A percentile compares a stretch with the other conserved stretches of the same genome.
These are phyloP conservation scores for Archips crataeganus DNA, from an alignment of 2,888 invertebrate species.

Conservation along the genomic window DNA sequence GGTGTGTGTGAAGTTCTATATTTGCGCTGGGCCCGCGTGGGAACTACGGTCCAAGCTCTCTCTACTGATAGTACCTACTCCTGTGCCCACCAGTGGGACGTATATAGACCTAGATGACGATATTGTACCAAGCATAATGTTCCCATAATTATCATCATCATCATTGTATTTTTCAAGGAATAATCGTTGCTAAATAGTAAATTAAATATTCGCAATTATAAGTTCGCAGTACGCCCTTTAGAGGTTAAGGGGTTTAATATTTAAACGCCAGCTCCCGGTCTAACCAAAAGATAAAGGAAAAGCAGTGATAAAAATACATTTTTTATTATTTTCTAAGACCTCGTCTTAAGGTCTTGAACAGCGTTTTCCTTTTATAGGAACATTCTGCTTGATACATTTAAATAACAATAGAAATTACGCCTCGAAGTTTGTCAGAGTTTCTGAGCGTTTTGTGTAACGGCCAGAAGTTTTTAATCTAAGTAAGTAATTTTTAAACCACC, in stretches of 20 bases:
- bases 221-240: not conserved
- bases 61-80: too few relatives aligned
- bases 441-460: not conserved
- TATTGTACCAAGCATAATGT: too few relatives aligned
- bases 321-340: constrained; percentile 27
- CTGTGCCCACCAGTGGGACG: too few relatives aligned
- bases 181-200: too few relatives aligned
- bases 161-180: too few relatives aligned
- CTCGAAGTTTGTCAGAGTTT: constrained; percentile 7
- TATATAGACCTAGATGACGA: too few relatives aligned
- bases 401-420: constrained; percentile 31
- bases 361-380: constrained; percentile 28
- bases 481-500: not conserved
- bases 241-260: not conserved
- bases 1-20: too few relatives aligned
- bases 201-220: too few relatives aligned
- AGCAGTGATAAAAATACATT: constrained; percentile 28
- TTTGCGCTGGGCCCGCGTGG: too few relatives aligned
- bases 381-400: constrained; percentile 27
- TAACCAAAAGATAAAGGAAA: constrained; percentile 16
- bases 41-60: too few relatives aligned
- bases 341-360: constrained; percentile 27
- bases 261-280: constrained; percentile 18
- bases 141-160: too few relatives aligned
- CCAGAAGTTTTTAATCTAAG: not conserved